Percentiles rank a stretch among this genome's conserved stretches.
Evolutionary conservation across 1,140 invertebrate genomes (phyloP).

Genomic region (Cyrtorhinus lividipennis): DNA sequence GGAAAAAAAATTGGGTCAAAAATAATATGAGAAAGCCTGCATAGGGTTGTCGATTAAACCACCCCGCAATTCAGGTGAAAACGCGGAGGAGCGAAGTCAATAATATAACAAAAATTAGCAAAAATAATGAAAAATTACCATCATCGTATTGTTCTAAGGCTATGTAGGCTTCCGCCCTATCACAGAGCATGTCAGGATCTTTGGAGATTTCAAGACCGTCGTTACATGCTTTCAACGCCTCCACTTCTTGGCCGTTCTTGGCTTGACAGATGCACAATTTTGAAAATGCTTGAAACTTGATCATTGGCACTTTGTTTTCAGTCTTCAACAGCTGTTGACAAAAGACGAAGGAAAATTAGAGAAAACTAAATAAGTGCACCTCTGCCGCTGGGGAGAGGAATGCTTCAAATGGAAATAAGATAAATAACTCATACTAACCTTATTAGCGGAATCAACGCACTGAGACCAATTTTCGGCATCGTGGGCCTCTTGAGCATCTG

Average conservation of each 20-base stretch:
- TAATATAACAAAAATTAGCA: no score
- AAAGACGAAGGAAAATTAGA: conserved; percentile 4
- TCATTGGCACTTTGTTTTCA: conserved; percentile 54
- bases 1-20: no score
- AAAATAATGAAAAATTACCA: conserved; percentile 51
- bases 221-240: conserved; percentile 60
- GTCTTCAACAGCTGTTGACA: conserved; percentile 40
- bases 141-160: conserved; percentile 83
- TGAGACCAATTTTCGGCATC: conserved; percentile 53
- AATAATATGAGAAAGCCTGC: no score
- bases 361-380: neutral
- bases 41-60: no score
- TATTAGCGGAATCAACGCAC: conserved; percentile 59
- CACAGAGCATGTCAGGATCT: conserved; percentile 68
- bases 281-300: conserved; percentile 57
- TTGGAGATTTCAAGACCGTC: conserved; percentile 62
- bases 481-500: conserved; percentile 51
- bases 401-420: no score
- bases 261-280: conserved; percentile 59
- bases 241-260: conserved; percentile 48
- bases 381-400: no score
- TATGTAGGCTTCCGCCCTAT: conserved; percentile 84
- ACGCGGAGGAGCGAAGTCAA: no score
- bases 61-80: no score
- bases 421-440: no score